phyloP scores from a whole-genome alignment of 2,888 invertebrate species.

The Pharmacophagus antenor region DNA sequence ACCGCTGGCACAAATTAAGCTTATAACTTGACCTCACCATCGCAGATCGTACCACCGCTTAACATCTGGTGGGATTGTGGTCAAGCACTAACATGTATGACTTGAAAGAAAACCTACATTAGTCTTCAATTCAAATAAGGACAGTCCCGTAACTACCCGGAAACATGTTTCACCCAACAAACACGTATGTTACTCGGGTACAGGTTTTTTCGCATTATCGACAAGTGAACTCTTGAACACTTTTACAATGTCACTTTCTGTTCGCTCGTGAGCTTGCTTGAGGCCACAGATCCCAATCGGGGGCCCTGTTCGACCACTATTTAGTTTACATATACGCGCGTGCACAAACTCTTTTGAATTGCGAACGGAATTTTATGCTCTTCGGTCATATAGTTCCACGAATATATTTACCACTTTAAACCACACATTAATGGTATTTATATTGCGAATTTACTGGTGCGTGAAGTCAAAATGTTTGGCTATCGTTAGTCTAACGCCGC shows the following conservation, averaged over 20 bases:
- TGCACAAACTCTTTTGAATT: neutral
- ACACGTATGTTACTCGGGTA: slow-evolving; percentile 25
- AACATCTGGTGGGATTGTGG: no score
- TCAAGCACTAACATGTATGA: no score
- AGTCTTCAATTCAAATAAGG: neutral
- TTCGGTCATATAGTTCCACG: no score
- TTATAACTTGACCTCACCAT: no score
- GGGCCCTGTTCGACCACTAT: slow-evolving; percentile 12
- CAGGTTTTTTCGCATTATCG: slow-evolving; percentile 38
- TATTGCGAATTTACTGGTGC: no score
- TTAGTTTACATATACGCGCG: neutral
- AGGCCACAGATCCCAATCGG: slow-evolving; percentile 27
- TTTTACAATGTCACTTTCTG: slow-evolving; percentile 34
- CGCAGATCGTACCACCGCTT: no score
- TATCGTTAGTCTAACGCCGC: no score
- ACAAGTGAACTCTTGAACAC: slow-evolving; percentile 40
- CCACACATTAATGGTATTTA: no score
- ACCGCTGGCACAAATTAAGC: no score
- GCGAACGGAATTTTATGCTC: neutral
- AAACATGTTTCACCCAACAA: neutral
- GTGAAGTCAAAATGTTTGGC: no score
- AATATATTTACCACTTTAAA: no score
- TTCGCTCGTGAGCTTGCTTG: slow-evolving; percentile 20
- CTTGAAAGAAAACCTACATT: no score
- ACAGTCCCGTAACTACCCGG: neutral